Conservation (phyloP, 2,113 vertebrate genomes). For the Pithys albifrons region DNA sequence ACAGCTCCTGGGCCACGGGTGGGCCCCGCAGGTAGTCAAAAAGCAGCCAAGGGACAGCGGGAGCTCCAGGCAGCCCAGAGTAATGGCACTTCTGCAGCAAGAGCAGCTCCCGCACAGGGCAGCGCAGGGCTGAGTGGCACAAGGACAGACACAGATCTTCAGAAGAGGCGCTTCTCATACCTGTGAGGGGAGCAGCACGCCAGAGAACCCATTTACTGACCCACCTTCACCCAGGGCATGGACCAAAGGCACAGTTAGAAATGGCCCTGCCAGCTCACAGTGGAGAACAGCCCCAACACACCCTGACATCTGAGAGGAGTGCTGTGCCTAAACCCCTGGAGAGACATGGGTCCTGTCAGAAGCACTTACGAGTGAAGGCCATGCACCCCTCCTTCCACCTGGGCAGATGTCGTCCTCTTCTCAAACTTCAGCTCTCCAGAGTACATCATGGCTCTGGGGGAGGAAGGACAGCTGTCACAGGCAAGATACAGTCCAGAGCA, state of each 20-base stretch:
- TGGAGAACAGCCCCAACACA: neutral
- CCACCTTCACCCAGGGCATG: neutral
- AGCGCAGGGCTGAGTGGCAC: neutral
- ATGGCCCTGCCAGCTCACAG: accelerated
- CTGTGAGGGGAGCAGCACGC: slow-evolving; percentile 69
- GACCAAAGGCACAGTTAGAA: neutral
- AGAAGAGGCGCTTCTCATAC: slow-evolving; percentile 97
- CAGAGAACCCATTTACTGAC: neutral
- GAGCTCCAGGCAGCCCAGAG: slow-evolving; percentile 14
- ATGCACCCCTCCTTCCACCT: slow-evolving; percentile 95
- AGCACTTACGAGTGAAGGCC: slow-evolving; percentile 91
- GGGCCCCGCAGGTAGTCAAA: neutral
- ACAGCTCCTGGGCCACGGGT: neutral
- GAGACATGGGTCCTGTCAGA: neutral
- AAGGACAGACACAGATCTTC: slow-evolving; percentile 55
- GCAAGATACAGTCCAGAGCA: neutral
- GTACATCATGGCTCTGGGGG: slow-evolving; percentile 95
- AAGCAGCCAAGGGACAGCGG: slow-evolving; percentile 46
- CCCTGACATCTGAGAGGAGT: neutral
- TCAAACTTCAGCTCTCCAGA: slow-evolving; percentile 97
- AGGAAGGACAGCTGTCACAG: neutral
- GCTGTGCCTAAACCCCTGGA: neutral
- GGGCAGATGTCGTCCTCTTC: slow-evolving; percentile 91
- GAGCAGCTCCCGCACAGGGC: neutral
- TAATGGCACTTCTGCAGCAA: slow-evolving; percentile 53